Conservation (phyloP, 2,797 vertebrate genomes). For the Crypturellus tataupa region DNA sequence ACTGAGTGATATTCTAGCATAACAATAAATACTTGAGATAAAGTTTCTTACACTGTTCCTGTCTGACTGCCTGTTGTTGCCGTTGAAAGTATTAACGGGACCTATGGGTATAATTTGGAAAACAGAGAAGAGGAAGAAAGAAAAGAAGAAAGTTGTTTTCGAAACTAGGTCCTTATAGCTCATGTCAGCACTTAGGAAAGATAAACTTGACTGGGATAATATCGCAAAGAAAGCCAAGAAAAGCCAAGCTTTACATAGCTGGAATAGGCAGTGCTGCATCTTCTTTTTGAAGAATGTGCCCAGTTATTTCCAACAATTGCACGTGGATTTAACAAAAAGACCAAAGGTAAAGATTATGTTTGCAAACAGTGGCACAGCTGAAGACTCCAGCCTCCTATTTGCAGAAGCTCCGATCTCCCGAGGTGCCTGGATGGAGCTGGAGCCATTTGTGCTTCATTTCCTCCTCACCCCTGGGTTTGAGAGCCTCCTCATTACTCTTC, state of each 20-base stretch:
- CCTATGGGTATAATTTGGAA: slow-evolving; percentile 53
- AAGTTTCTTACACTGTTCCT: slow-evolving; percentile 28
- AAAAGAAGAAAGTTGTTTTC: neutral
- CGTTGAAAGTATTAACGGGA: neutral
- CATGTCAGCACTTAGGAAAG: slow-evolving; percentile 47
- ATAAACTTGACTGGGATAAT: neutral
- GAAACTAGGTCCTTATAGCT: slow-evolving; percentile 1
- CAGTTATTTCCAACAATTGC: neutral
- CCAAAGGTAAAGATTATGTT: neutral
- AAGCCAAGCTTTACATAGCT: neutral
- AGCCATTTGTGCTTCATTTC: neutral
- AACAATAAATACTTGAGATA: slow-evolving; percentile 69
- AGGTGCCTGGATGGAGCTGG: rapidly evolving
- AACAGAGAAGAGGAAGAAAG: neutral
- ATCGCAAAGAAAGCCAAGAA: neutral
- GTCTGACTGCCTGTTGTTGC: slow-evolving; percentile 10
- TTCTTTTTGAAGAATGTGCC: neutral
- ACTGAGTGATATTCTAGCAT: slow-evolving; percentile 42
- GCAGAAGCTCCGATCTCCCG: neutral
- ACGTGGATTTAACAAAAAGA: neutral
- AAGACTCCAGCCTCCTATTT: neutral
- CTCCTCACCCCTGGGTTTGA: neutral
- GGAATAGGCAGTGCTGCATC: slow-evolving; percentile 2
- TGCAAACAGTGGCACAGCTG: neutral
- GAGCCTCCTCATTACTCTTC: neutral